These are phyloP conservation scores for Dorcus parallelipipedus DNA, from an alignment of 2,888 invertebrate species.

Conservation along the genomic window DNA sequence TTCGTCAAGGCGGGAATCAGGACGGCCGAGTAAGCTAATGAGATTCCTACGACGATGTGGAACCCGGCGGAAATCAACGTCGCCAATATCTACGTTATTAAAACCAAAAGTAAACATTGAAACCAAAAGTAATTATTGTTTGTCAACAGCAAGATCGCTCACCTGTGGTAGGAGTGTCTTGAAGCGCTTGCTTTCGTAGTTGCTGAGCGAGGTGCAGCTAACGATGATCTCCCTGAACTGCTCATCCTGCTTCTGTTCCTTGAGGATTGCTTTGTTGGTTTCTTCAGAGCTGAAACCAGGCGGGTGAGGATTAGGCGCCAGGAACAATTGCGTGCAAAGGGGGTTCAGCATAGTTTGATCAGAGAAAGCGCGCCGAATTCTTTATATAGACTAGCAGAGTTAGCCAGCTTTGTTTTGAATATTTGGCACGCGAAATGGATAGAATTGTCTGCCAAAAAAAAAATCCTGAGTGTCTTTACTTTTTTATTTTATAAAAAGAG, in stretches of 20 bases:
- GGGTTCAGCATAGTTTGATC: too few species aligned
- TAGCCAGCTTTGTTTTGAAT: too few species aligned
- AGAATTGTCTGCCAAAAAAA: too few species aligned
- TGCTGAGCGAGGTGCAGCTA: constrained; percentile 48
- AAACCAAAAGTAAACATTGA: background rate
- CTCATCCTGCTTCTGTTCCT: constrained; percentile 45
- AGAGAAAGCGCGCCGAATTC: too few species aligned
- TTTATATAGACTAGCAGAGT: too few species aligned
- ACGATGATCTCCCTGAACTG: constrained; percentile 49
- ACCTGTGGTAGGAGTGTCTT: constrained; percentile 51
- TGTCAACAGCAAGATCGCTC: constrained; percentile 19
- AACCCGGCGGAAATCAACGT: constrained; percentile 55
- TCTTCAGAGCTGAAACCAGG: constrained; percentile 37
- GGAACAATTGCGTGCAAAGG: too few species aligned
- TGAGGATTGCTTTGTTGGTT: constrained; percentile 39
- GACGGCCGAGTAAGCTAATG: constrained; percentile 56
- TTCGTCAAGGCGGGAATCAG: constrained; percentile 52
- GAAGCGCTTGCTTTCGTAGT: constrained; percentile 44
- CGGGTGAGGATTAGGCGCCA: too few species aligned
- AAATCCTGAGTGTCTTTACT: too few species aligned
- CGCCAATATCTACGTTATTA: constrained; percentile 49
- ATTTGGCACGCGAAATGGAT: too few species aligned
- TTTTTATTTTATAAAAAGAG: too few species aligned
- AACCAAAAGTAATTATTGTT: background rate
- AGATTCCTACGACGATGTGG: constrained; percentile 59